These are phyloP conservation scores for Mesochorus sp. DNA, from an alignment of 2,888 invertebrate species.

Conservation along the genomic window DNA sequence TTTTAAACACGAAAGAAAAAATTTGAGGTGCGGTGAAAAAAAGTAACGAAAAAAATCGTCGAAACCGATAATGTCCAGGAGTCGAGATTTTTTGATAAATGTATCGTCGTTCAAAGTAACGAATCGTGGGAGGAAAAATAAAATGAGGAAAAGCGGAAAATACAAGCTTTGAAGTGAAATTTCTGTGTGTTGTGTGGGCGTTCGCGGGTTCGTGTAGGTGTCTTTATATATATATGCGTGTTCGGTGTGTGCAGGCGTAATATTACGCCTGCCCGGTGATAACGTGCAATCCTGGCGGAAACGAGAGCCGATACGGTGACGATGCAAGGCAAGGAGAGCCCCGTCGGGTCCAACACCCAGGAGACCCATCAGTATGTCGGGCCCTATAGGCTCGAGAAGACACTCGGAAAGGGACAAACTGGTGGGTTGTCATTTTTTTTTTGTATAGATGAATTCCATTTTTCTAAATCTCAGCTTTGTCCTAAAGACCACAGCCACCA, in stretches of 20 bases:
- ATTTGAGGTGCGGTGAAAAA: not conserved
- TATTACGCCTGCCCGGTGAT: constrained; percentile 58
- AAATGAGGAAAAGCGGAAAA: constrained; percentile 53
- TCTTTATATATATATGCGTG: constrained; percentile 43
- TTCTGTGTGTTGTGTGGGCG: constrained; percentile 30
- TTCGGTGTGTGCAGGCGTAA: constrained; percentile 55
- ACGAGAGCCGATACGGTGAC: constrained; percentile 72
- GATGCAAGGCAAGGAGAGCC: constrained; percentile 79
- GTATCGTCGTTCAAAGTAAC: constrained; percentile 26
- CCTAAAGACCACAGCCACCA: too few species aligned
- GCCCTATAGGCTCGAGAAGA: constrained; percentile 99
- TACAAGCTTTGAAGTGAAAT: constrained; percentile 53
- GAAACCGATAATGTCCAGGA: constrained; percentile 46
- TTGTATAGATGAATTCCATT: not conserved
- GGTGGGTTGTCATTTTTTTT: constrained; percentile 85
- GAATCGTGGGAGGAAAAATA: constrained; percentile 52
- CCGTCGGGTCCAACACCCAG: constrained; percentile 81
- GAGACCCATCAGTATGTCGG: constrained; percentile 97
- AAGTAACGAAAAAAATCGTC: not conserved
- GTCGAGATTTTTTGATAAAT: constrained; percentile 29
- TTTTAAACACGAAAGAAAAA: not conserved
- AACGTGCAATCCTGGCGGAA: constrained; percentile 73
- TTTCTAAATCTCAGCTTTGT: not conserved
- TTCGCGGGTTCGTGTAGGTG: not conserved
- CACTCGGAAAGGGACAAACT: constrained; percentile 99